phyloP scores from a whole-genome alignment of 2,113 vertebrate species.

The Casuarius casuarius region DNA sequence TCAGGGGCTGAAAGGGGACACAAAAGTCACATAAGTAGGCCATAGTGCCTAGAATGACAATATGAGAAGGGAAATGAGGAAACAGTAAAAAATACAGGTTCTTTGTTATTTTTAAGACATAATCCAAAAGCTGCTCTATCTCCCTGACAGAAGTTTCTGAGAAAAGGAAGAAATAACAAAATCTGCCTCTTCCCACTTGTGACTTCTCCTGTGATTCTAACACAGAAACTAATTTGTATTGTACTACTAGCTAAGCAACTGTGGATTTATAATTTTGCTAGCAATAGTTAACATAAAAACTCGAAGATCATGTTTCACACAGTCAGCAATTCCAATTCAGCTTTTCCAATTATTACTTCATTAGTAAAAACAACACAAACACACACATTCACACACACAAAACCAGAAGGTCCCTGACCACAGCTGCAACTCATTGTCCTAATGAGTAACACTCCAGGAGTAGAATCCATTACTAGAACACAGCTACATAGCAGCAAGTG shows the following conservation, averaged over 20 bases:
- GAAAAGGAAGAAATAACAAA: neutral
- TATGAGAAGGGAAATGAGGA: neutral
- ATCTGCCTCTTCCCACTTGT: neutral
- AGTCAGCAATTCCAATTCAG: neutral
- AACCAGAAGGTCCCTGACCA: neutral
- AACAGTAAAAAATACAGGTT: neutral
- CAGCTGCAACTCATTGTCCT: neutral
- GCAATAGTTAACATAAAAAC: neutral
- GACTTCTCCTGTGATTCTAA: neutral
- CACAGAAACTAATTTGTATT: neutral
- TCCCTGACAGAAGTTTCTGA: neutral
- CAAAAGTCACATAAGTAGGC: neutral
- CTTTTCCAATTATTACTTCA: neutral
- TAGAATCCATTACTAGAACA: neutral
- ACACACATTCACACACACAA: neutral
- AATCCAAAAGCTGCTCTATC: neutral
- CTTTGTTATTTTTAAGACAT: neutral
- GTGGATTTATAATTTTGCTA: neutral
- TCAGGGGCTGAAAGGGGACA: neutral
- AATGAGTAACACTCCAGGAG: neutral
- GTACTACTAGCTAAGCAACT: neutral
- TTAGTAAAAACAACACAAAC: neutral
- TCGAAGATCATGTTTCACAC: neutral
- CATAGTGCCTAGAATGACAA: neutral
- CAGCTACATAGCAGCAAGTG: neutral